phyloP scores from a whole-genome alignment of 2,797 vertebrate genomes.

The Poecilia gillii region DNA sequence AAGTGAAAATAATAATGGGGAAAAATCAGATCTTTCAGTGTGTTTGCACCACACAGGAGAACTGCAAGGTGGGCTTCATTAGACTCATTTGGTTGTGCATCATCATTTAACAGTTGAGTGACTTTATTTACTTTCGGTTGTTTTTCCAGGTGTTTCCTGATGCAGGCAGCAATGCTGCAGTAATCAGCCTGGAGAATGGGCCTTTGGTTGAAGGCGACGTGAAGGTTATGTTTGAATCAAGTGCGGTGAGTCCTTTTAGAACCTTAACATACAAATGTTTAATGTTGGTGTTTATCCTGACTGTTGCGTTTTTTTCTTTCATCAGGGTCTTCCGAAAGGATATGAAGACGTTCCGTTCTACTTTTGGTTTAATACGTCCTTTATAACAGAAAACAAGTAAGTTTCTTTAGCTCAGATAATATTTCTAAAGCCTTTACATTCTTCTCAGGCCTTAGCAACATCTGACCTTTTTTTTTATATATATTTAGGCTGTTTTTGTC shows the following conservation, averaged over 20 bases:
- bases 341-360: conserved; percentile 94
- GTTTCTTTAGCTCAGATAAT: conserved; percentile 24
- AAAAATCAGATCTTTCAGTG: conserved; percentile 85
- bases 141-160: conserved; percentile 87
- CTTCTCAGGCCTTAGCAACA: not conserved
- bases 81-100: not conserved
- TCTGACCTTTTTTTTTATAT: not conserved
- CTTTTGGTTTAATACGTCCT: conserved; percentile 97
- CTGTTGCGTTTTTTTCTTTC: not conserved
- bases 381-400: conserved; percentile 89
- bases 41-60: conserved; percentile 83
- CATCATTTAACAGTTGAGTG: not conserved
- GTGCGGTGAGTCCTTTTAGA: conserved; percentile 82
- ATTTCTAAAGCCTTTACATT: rapidly evolving
- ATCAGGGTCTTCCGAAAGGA: conserved; percentile 89
- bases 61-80: conserved; percentile 85
- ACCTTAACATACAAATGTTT: not conserved
- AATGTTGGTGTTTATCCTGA: not conserved
- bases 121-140: not conserved
- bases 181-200: conserved; percentile 86
- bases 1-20: conserved; percentile 84
- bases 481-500: conserved; percentile 86
- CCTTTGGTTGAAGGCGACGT: conserved; percentile 89
- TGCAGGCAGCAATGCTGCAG: conserved; percentile 81
- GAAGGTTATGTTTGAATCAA: conserved; percentile 92